phyloP scores from a whole-genome alignment of 53 echinoderm and acorn worm genomes.

The Temnopleurus reevesii region DNA sequence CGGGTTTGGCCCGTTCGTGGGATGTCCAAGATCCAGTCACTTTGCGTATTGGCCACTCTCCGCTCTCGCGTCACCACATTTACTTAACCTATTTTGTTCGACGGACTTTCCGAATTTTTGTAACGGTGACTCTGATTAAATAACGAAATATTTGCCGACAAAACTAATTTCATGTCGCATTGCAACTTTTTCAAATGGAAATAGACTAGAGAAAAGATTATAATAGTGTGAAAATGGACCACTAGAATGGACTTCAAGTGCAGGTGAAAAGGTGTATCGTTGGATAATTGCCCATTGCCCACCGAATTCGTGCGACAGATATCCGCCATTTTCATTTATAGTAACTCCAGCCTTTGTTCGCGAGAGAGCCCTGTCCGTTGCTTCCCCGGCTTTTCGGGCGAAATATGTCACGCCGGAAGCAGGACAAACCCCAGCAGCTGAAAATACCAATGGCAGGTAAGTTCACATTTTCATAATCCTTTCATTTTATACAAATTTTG shows the following conservation, averaged over 20 bases:
- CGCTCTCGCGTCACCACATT: constrained; percentile 58
- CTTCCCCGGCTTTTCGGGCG: constrained; percentile 97
- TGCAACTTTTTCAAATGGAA: not conserved
- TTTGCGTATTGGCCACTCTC: constrained; percentile 56
- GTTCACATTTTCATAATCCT: constrained; percentile 11
- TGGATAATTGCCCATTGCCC: constrained; percentile 54
- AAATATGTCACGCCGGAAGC: constrained; percentile 99
- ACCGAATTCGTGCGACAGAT: constrained; percentile 56
- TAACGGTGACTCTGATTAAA: constrained; percentile 23
- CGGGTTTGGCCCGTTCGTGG: constrained; percentile 43
- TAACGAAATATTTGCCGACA: not conserved
- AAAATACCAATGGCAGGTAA: constrained; percentile 95
- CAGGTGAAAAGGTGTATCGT: constrained; percentile 63
- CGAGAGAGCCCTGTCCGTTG: constrained; percentile 93
- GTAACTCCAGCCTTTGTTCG: constrained; percentile 99
- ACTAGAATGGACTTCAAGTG: constrained; percentile 55
- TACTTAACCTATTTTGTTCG: constrained; percentile 59
- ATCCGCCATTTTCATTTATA: constrained; percentile 99
- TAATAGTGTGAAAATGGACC: constrained; percentile 40
- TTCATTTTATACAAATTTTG: not conserved
- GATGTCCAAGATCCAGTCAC: constrained; percentile 56
- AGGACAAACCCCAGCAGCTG: constrained; percentile 99
- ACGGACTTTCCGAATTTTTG: constrained; percentile 56
- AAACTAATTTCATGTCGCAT: not conserved
- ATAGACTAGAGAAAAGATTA: not conserved